These are phyloP conservation scores for Cyclura pinguis DNA, from an alignment of 2,797 vertebrate genomes.

Conservation along the genomic window DNA sequence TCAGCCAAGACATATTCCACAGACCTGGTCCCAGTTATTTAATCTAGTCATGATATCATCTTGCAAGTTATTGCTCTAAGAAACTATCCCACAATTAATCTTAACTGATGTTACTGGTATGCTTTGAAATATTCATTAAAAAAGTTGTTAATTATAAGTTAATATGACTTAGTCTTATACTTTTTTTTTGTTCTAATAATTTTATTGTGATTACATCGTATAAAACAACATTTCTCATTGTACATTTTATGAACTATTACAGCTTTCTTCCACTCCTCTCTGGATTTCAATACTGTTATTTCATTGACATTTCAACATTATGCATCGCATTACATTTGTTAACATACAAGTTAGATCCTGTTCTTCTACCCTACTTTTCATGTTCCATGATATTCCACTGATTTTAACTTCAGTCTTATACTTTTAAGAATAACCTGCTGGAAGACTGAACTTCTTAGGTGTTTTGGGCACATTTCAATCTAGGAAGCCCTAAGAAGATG, in stretches of 20 bases:
- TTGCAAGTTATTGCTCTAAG: neutral
- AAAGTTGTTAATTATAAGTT: neutral
- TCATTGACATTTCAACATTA: too few relatives aligned
- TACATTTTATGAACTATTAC: too few relatives aligned
- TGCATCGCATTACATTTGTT: too few relatives aligned
- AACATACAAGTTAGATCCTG: too few relatives aligned
- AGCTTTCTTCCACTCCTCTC: too few relatives aligned
- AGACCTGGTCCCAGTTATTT: neutral
- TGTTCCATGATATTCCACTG: too few relatives aligned
- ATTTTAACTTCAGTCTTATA: too few relatives aligned
- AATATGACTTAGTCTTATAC: neutral
- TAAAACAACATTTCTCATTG: too few relatives aligned
- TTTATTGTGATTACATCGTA: too few relatives aligned
- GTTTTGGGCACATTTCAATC: neutral
- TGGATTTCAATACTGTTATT: too few relatives aligned
- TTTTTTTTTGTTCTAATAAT: too few relatives aligned
- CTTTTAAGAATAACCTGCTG: neutral
- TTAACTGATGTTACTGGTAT: neutral
- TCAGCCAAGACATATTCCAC: neutral
- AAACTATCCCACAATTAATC: neutral
- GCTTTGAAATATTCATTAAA: neutral
- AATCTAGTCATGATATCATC: neutral
- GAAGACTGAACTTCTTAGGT: neutral
- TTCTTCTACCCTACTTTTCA: too few relatives aligned
- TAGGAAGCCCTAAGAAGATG: neutral